phyloP scores from a whole-genome alignment of 2,888 invertebrate genomes.

The Luffia ferchaultella region DNA sequence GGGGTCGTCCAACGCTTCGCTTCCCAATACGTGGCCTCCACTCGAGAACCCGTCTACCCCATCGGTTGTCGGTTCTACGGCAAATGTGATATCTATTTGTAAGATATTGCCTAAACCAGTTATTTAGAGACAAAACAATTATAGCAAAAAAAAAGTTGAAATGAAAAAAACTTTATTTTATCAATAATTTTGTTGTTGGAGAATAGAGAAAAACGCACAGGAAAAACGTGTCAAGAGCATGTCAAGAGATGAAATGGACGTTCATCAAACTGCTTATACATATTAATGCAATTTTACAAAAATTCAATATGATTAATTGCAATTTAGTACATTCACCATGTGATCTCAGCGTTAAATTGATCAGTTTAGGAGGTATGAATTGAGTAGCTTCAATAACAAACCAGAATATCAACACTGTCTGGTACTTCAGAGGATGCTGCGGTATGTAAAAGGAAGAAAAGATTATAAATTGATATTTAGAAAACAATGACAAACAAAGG shows the following conservation, averaged over 20 bases:
- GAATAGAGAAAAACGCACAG: no score
- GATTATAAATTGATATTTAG: slow-evolving; percentile 8
- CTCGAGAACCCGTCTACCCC: no score
- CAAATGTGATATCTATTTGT: no score
- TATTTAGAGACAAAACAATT: no score
- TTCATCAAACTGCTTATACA: neutral
- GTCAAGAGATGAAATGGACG: neutral
- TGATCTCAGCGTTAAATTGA: slow-evolving; percentile 8
- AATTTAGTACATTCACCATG: neutral
- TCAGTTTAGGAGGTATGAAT: slow-evolving; percentile 12
- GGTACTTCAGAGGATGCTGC: slow-evolving; percentile 14
- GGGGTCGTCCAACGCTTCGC: no score
- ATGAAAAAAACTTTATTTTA: no score
- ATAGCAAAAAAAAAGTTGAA: no score
- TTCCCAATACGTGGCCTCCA: no score
- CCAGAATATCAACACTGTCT: slow-evolving; percentile 13
- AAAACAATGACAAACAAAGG: slow-evolving; percentile 12
- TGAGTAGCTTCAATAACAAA: slow-evolving; percentile 18
- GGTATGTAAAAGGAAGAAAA: slow-evolving; percentile 16
- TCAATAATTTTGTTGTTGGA: no score
- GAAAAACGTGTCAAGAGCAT: no score
- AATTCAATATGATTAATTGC: neutral
- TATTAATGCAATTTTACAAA: slow-evolving; percentile 1
- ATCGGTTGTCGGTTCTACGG: no score
- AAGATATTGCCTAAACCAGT: no score